Evolutionary conservation across 2,888 invertebrate genomes (phyloP).

Genomic region (Blastobasis lacticolella): DNA sequence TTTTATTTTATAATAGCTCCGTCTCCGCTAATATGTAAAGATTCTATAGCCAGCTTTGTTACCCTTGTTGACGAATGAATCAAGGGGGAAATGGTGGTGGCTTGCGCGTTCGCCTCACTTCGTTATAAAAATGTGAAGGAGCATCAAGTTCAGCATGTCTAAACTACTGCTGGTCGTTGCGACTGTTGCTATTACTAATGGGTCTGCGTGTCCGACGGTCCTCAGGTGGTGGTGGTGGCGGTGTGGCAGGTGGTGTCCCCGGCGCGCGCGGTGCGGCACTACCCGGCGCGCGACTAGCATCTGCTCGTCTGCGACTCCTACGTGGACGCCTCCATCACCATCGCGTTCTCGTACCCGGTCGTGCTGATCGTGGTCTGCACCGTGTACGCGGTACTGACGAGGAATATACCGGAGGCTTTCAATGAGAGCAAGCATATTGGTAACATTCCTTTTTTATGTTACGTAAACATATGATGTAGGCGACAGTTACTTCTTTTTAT

Average conservation of each 20-base stretch:
- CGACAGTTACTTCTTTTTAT: no score
- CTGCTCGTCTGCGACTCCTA: conserved; percentile 92
- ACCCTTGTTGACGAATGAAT: no score
- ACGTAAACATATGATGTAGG: no score
- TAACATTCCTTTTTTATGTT: conserved; percentile 32
- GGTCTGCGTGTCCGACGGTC: not conserved
- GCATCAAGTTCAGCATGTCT: no score
- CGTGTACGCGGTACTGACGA: conserved; percentile 92
- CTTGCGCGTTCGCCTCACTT: no score
- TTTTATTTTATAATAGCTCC: no score
- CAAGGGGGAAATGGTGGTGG: no score
- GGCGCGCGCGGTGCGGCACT: conserved; percentile 90
- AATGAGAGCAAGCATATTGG: conserved; percentile 98
- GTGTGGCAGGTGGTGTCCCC: conserved; percentile 94
- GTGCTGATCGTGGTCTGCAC: conserved; percentile 92
- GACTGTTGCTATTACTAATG: no score
- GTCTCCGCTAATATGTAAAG: no score
- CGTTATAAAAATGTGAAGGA: no score
- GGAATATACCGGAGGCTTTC: conserved; percentile 98
- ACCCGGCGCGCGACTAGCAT: conserved; percentile 91
- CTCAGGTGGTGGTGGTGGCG: conserved; percentile 84
- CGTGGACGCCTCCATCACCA: conserved; percentile 93
- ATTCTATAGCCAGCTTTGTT: no score
- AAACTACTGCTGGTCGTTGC: no score
- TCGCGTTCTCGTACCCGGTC: conserved; percentile 94